Conservation (phyloP, 1,140 invertebrate genomes). For the Micrasema minimum region DNA sequence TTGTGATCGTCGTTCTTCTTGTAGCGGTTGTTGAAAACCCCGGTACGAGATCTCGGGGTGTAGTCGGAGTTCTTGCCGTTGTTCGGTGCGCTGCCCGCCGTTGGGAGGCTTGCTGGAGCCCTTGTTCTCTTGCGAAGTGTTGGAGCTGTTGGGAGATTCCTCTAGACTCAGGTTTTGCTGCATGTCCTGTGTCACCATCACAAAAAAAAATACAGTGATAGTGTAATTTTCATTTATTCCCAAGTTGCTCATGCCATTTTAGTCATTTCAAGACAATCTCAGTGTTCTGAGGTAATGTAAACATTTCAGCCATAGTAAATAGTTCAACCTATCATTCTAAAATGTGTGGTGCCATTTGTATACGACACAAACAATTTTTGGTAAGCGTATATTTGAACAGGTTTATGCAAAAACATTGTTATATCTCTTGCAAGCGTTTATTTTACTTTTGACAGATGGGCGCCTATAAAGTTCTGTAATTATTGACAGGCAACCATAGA, state of each 20-base stretch:
- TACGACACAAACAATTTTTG: no score
- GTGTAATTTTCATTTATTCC: no score
- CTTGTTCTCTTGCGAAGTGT: slow-evolving; percentile 20
- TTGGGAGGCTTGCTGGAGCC: not conserved
- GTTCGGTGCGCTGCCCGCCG: not conserved
- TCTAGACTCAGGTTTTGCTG: slow-evolving; percentile 42
- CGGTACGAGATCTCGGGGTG: slow-evolving; percentile 16
- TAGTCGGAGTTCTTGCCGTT: slow-evolving; percentile 35
- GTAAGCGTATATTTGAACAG: no score
- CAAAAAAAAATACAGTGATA: no score
- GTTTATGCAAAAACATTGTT: no score
- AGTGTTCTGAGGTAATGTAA: not conserved
- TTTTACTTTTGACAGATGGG: no score
- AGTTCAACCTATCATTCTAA: no score
- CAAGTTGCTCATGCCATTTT: not conserved
- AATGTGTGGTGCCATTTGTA: no score
- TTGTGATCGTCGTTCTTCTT: not conserved
- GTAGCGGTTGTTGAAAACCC: slow-evolving; percentile 19
- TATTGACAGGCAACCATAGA: no score
- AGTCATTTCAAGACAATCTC: no score
- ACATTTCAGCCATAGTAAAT: not conserved
- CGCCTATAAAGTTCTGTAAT: no score
- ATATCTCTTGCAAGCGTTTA: no score
- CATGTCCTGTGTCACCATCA: slow-evolving; percentile 49
- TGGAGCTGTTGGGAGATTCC: slow-evolving; percentile 44